A percentile compares a stretch with the other conserved stretches of the same genome.
Evolutionary conservation across 2,797 vertebrate species (phyloP).

Genomic region (Denticeps clupeoides): DNA sequence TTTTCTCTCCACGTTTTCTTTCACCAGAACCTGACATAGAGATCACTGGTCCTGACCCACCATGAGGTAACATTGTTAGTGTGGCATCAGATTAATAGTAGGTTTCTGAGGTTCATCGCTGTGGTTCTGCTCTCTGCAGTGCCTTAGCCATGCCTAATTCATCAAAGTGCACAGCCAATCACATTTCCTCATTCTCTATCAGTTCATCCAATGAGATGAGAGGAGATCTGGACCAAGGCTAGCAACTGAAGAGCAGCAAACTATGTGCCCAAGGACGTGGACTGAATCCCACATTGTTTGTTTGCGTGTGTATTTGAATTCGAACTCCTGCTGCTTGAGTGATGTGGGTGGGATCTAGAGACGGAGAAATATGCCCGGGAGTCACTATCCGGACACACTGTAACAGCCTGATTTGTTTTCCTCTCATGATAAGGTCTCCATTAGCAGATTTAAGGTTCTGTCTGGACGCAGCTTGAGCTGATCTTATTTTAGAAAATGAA

Average conservation of each 20-base stretch:
- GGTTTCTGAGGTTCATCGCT: too few relatives aligned
- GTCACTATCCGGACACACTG: slow-evolving; percentile 37
- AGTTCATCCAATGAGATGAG: slow-evolving; percentile 39
- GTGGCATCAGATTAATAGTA: too few relatives aligned
- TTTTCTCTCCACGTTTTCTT: too few relatives aligned
- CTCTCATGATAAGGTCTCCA: slow-evolving; percentile 38
- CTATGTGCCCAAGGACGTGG: slow-evolving; percentile 33
- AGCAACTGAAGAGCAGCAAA: slow-evolving; percentile 44
- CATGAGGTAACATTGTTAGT: too few relatives aligned
- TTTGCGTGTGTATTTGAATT: background rate
- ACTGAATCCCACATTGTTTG: slow-evolving; percentile 22
- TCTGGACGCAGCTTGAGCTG: slow-evolving; percentile 27
- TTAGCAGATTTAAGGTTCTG: slow-evolving; percentile 33
- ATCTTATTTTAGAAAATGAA: slow-evolving; percentile 43
- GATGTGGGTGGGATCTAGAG: slow-evolving; percentile 24
- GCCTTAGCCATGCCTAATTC: slow-evolving; percentile 34
- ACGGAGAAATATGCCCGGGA: slow-evolving; percentile 31
- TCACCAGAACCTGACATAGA: too few relatives aligned
- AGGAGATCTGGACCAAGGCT: slow-evolving; percentile 36
- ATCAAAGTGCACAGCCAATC: slow-evolving; percentile 41
- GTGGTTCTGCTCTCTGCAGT: slow-evolving; percentile 36
- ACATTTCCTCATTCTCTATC: slow-evolving; percentile 20
- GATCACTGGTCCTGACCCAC: too few relatives aligned
- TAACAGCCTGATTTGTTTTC: slow-evolving; percentile 29
- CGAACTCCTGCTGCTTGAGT: slow-evolving; percentile 25